Evolutionary conservation across 2,888 invertebrate genomes (phyloP).

Genomic region (Papilio elwesi): DNA sequence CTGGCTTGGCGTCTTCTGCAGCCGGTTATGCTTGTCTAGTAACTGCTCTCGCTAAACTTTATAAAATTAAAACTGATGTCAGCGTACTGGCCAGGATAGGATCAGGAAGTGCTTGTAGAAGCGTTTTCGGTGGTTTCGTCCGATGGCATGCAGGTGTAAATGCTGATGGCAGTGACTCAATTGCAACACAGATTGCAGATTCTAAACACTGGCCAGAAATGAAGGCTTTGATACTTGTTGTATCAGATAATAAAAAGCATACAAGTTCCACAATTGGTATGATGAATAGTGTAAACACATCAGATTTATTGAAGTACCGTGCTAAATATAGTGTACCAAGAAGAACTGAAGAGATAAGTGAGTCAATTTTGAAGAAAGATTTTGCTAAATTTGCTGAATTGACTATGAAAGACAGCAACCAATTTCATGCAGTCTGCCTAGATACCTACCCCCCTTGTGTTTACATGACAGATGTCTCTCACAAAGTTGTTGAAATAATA

Average conservation of each 20-base stretch:
- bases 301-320: constrained; percentile 91
- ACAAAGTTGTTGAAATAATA: constrained; percentile 90
- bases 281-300: constrained; percentile 91
- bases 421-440: constrained; percentile 96
- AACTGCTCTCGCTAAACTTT: constrained; percentile 90
- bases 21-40: constrained; percentile 98
- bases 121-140: constrained; percentile 97
- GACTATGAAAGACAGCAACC: constrained; percentile 99
- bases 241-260: constrained; percentile 92
- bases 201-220: constrained; percentile 95
- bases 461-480: constrained; percentile 96
- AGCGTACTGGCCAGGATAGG: constrained; percentile 92
- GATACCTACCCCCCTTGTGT: constrained; percentile 97
- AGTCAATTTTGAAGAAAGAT: constrained; percentile 87
- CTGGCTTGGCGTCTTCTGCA: constrained; percentile 98
- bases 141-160: constrained; percentile 92
- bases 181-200: constrained; percentile 89
- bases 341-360: constrained; percentile 82
- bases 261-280: constrained; percentile 95
- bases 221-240: constrained; percentile 94
- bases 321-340: constrained; percentile 89
- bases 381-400: constrained; percentile 95
- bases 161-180: constrained; percentile 88
- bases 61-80: constrained; percentile 88
- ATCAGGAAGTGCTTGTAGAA: constrained; percentile 98